Conservation (phyloP, 23 tunicate genomes). For the Oikopleura albicans region DNA sequence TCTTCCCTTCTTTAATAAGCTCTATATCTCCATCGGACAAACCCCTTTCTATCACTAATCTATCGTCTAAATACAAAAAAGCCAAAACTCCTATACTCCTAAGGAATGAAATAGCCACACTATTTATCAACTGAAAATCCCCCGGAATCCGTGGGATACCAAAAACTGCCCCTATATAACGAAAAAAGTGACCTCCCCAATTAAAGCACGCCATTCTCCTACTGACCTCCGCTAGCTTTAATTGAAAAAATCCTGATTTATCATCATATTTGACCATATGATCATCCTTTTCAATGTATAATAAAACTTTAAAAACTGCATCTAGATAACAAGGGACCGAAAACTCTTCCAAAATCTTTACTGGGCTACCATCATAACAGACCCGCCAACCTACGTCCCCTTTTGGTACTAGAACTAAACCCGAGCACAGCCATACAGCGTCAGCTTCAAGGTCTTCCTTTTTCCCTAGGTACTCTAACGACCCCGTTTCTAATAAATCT, state of each 20-base stretch:
- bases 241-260: neutral
- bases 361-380: neutral
- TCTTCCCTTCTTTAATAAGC: neutral
- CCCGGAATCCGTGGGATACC: neutral
- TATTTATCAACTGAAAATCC: neutral
- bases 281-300: neutral
- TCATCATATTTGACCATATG: neutral
- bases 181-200: neutral
- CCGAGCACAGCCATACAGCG: neutral
- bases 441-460: too few relatives aligned
- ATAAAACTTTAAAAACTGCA: neutral
- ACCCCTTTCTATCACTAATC: neutral
- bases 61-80: neutral
- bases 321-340: neutral
- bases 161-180: neutral
- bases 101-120: neutral
- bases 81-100: neutral
- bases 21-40: neutral
- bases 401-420: neutral
- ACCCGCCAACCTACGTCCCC: neutral
- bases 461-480: too few relatives aligned
- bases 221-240: neutral
- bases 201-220: neutral
- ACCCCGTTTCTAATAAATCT: too few relatives aligned
- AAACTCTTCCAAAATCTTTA: neutral